phyloP scores from a whole-genome alignment of 1,140 invertebrate species.

The Ceratina australensis region DNA sequence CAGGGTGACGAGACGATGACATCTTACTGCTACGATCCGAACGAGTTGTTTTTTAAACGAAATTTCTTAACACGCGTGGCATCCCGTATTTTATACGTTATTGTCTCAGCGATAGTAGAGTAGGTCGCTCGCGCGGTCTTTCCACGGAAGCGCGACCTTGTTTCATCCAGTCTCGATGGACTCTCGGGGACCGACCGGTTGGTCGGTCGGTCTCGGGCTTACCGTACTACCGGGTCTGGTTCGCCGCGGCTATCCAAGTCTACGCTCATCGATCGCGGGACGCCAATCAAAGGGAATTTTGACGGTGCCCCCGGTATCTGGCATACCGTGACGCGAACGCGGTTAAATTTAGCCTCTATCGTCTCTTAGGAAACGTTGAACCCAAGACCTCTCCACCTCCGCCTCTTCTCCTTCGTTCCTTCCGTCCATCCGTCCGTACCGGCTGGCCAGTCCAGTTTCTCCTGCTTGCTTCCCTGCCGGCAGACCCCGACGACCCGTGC shows the following conservation, averaged over 20 bases:
- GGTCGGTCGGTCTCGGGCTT: neutral
- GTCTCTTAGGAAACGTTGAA: constrained; percentile 69
- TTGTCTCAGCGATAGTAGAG: constrained; percentile 2
- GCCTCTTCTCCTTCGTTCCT: constrained; percentile 8
- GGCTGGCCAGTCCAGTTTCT: constrained; percentile 6
- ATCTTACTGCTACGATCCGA: too few species aligned
- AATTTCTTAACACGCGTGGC: too few species aligned
- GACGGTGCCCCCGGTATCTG: constrained; percentile 53
- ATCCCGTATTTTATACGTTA: neutral
- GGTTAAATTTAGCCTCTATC: constrained; percentile 66
- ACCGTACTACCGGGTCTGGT: neutral
- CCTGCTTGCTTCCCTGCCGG: neutral
- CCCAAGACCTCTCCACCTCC: constrained; percentile 61
- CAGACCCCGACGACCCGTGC: neutral
- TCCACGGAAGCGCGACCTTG: constrained; percentile 23
- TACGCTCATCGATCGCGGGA: constrained; percentile 34
- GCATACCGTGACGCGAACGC: constrained; percentile 51
- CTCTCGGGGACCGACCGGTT: neutral
- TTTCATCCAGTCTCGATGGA: neutral
- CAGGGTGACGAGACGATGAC: too few species aligned
- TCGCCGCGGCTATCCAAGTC: neutral
- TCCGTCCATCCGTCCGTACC: neutral
- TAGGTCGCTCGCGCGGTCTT: constrained; percentile 10
- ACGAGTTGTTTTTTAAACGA: too few species aligned
- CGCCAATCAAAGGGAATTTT: constrained; percentile 58